phyloP scores from a whole-genome alignment of 53 echinoderm and acorn worm species.

The Echinarachnius parma region DNA sequence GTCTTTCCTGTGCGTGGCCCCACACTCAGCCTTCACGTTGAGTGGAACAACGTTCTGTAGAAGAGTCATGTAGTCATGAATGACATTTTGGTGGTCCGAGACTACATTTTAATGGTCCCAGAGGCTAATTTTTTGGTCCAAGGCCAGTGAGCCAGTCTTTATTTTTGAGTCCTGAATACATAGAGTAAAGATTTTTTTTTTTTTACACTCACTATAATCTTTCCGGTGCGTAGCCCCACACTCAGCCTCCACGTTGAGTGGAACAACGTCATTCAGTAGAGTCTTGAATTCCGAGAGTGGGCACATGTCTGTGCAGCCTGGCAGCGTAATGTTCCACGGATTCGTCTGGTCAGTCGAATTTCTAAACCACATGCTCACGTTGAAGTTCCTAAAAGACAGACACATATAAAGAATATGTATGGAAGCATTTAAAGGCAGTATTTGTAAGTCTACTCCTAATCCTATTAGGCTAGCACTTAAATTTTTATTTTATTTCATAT shows the following conservation, averaged over 20 bases:
- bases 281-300: background rate
- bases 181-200: too few relatives aligned
- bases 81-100: too few relatives aligned
- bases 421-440: too few relatives aligned
- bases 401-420: background rate
- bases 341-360: slow-evolving; percentile 4
- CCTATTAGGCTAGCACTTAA: too few relatives aligned
- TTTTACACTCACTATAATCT: slow-evolving; percentile 25
- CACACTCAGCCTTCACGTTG: slow-evolving; percentile 23
- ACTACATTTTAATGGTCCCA: too few relatives aligned
- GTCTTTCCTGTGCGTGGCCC: slow-evolving; percentile 13
- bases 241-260: slow-evolving; percentile 12
- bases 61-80: background rate
- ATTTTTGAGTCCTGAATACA: too few relatives aligned
- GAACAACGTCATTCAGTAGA: background rate
- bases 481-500: too few relatives aligned
- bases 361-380: slow-evolving; percentile 31
- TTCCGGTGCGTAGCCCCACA: slow-evolving; percentile 20
- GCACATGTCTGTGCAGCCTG: slow-evolving; percentile 10
- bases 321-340: background rate
- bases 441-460: too few relatives aligned
- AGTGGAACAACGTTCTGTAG: background rate
- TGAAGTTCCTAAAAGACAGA: slow-evolving; percentile 8
- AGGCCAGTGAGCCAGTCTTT: too few relatives aligned
- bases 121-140: too few relatives aligned